Percentiles rank a stretch among this genome's conserved stretches.
These are phyloP conservation scores for Elephas maximus DNA, from an alignment of 2,113 vertebrate species.

Conservation along the genomic window DNA sequence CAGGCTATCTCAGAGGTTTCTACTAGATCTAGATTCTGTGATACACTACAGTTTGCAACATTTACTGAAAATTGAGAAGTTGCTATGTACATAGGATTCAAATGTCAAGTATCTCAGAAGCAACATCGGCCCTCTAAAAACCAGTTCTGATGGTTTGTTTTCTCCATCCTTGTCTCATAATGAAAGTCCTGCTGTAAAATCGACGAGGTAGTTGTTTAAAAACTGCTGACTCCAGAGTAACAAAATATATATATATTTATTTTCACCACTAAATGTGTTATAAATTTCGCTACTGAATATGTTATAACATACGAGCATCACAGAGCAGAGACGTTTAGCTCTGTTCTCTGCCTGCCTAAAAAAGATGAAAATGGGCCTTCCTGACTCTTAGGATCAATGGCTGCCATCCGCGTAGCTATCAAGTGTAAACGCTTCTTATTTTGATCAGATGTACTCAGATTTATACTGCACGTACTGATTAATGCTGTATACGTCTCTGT, in stretches of 20 bases:
- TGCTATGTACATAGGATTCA: background rate
- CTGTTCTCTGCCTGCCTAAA: background rate
- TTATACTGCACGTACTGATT: background rate
- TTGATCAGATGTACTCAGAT: background rate
- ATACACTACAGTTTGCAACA: background rate
- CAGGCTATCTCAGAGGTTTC: background rate
- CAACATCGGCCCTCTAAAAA: background rate
- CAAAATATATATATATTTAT: background rate
- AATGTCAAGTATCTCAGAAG: conserved; percentile 6
- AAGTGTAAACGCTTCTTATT: background rate
- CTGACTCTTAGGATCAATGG: background rate
- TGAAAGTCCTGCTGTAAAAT: conserved; percentile 52
- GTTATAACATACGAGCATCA: background rate
- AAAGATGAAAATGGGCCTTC: background rate
- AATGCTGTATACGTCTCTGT: background rate
- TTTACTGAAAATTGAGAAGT: conserved; percentile 18
- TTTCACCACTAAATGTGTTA: background rate
- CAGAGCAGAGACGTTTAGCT: background rate
- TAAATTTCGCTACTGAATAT: background rate
- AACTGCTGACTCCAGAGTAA: background rate
- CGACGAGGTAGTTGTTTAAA: background rate
- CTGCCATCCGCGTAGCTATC: no score
- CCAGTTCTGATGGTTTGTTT: background rate
- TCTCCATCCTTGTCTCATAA: background rate
- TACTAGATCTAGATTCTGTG: background rate